Conservation (phyloP, 2,797 vertebrate species). For the Brachyalestes nurse region DNA sequence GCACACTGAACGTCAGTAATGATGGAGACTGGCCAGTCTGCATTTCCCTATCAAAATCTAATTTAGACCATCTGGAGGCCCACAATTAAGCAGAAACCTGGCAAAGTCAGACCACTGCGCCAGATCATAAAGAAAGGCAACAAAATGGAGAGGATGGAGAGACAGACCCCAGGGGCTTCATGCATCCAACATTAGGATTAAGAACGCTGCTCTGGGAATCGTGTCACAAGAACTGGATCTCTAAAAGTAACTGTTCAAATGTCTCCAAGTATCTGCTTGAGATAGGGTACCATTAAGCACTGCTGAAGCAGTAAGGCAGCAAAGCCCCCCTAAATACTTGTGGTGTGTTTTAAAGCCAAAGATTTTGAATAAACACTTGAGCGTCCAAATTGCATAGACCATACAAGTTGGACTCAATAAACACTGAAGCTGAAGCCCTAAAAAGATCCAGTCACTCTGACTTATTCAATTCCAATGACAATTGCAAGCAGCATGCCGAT, state of each 20-base stretch:
- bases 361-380: conserved; percentile 18
- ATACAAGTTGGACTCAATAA: conserved; percentile 19
- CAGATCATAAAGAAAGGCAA: conserved; percentile 44
- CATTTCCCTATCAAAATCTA: conserved; percentile 49
- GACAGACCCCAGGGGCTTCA: conserved; percentile 4
- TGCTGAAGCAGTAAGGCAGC: conserved; percentile 1
- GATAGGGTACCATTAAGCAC: conserved; percentile 13
- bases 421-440: conserved; percentile 25
- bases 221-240: background rate
- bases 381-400: conserved; percentile 16
- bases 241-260: background rate
- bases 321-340: conserved; percentile 14
- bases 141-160: conserved; percentile 7
- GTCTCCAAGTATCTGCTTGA: conserved; percentile 1
- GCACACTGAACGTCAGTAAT: conserved; percentile 49
- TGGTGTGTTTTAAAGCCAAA: conserved; percentile 29
- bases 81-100: conserved; percentile 46
- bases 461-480: conserved; percentile 42
- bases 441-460: conserved; percentile 28
- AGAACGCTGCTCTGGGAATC: conserved; percentile 1
- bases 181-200: conserved; percentile 10
- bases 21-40: conserved; percentile 16
- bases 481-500: conserved; percentile 33
- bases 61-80: conserved; percentile 58
- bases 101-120: conserved; percentile 46